Base-by-base conservation (phyloP, 2,113 vertebrate species). In the Bostrychus sinensis region DNA sequence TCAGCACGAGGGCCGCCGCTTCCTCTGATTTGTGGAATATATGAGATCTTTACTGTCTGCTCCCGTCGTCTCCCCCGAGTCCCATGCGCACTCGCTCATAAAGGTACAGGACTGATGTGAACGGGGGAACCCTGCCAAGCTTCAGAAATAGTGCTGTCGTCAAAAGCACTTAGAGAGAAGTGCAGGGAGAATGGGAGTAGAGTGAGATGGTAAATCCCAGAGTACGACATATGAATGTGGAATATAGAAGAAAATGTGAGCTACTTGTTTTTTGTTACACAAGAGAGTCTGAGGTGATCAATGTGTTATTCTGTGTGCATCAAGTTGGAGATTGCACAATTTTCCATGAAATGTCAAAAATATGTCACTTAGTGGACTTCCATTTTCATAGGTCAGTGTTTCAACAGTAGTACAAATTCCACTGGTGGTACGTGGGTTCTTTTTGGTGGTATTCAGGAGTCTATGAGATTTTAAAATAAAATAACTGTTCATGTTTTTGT, bases 101-200 rank as follows among this genome's bases (percentile, higher is more conserved):
- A 56, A 69, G 62, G 45, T 61, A 55, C 55, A 28, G 61, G 39
- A 53, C 56, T 84, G 82, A 66, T 75, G 80, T 64, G 64, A 76
- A 72, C 20, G 8, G 62, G 72, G 72, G 70, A 62, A 66, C 32
- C 60, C 38, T 23, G 50, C 1, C 9, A 17, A 25, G 59, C 76
- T 78, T 69, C 81, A 62, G 62, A 74, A 81, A 84, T 78, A 72
- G 82, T 65, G 78, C 26, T 59, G 62, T 75, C 59, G 43, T 62
- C 54, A 38, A 60, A 66, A 56, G 22, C 56, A 59, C 78, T 74
- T 72, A 66, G 25, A 19, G 55, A 38, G 28, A 45, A 23, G 30
- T 32, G 30, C 30, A 32, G 5, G 5, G 46, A 26, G 46, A 25
- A 4, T 26, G 22, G 13, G 23, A 50, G 22, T 16, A 14, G 23